A percentile compares a stretch with the other conserved stretches of the same genome.
Evolutionary conservation across 2,113 vertebrate genomes (phyloP).

Genomic region (Edolisoma coerulescens): DNA sequence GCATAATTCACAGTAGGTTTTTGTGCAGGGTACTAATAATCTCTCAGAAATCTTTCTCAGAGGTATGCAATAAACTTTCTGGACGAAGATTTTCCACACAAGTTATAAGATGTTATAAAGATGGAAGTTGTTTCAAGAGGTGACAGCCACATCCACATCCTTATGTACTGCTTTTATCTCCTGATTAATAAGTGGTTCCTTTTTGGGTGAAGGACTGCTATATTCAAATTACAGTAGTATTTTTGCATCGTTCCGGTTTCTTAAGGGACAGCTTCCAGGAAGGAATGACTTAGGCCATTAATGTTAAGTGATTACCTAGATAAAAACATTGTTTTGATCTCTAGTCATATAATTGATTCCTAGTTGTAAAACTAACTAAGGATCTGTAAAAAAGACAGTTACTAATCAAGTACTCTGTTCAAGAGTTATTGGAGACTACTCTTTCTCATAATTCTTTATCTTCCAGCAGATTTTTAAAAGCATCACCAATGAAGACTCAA

Average conservation of each 20-base stretch:
- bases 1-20: not conserved
- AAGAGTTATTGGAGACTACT: not conserved
- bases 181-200: not conserved
- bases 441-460: slow-evolving; percentile 22
- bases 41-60: not conserved
- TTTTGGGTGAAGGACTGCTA: not conserved
- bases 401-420: not conserved
- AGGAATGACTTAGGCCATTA: not conserved
- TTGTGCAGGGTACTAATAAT: not conserved
- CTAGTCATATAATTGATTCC: slow-evolving; percentile 21
- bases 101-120: not conserved
- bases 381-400: not conserved
- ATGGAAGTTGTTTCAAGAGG: not conserved
- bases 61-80: not conserved
- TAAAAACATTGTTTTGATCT: slow-evolving; percentile 33
- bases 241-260: not conserved
- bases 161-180: not conserved
- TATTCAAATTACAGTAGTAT: not conserved
- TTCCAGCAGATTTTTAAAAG: slow-evolving; percentile 86
- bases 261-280: not conserved
- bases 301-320: not conserved
- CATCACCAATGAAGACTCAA: slow-evolving; percentile 83
- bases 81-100: not conserved
- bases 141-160: not conserved
- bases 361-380: not conserved